Conservation (phyloP, 2,888 invertebrate species). For the Lacanobia oleracea region DNA sequence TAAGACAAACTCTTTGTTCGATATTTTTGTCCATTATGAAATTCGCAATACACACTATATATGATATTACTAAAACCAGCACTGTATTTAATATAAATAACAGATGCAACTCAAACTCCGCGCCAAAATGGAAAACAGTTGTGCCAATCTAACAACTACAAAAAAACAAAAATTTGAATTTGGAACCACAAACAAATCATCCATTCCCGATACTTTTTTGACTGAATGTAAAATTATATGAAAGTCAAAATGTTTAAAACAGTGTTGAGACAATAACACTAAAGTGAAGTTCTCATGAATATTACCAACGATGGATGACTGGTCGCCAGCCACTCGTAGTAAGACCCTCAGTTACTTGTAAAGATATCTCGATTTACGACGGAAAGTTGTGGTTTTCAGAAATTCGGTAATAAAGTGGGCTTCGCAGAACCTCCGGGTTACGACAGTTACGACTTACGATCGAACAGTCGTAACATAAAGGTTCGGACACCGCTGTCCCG, state of each 20-base stretch:
- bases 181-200: no score
- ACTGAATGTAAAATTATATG: no score
- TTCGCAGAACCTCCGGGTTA: slow-evolving; percentile 67
- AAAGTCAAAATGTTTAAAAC: neutral
- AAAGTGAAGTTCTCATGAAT: neutral
- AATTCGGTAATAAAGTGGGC: slow-evolving; percentile 68
- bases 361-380: slow-evolving; percentile 78
- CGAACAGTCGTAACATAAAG: slow-evolving; percentile 57
- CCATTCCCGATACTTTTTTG: no score
- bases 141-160: no score
- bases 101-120: no score
- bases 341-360: slow-evolving; percentile 64
- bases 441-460: slow-evolving; percentile 60
- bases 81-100: no score
- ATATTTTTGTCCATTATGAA: no score
- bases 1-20: no score
- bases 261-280: neutral
- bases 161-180: no score
- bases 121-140: no score
- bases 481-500: slow-evolving; percentile 37
- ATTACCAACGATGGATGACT: neutral
- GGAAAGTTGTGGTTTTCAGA: slow-evolving; percentile 75
- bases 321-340: slow-evolving; percentile 29
- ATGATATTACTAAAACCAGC: no score
- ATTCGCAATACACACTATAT: no score